Base-by-base conservation (phyloP, 2,797 vertebrate genomes). In the Pangasius djambal region DNA sequence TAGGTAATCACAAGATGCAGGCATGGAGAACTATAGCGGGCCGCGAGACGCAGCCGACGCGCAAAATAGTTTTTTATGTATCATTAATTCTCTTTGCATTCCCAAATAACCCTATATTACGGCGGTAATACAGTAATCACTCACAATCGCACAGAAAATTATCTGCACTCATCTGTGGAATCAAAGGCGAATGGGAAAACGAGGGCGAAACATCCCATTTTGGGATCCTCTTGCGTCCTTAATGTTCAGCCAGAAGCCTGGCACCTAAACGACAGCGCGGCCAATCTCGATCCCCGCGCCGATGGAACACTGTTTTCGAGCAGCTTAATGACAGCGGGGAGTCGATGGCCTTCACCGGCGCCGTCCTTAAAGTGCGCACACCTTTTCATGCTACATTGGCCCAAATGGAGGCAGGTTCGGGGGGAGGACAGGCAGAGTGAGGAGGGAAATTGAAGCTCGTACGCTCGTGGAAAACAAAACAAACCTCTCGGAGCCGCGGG, bases 81-180 rank as follows among this genome's bases (percentile, higher is more conserved):
- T 98, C 97, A 98, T 98, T 98, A 98, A 98, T 98, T 98, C 97
- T 96, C 95, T 96, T 95, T 96, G 96, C 94, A 79, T 97, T 97
- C 96, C 95, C 95, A 93, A 96, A 95, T 97, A 96, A 96, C 97
- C 96, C 97, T 96, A 96, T 97, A 96, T 97, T 97, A 96, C 96
- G 94, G 93, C 94, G 96, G 97, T 98, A 97, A 97, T 97, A 96
- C 97, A 97, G 97, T 98, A 98, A 98, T 98, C 97, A 98, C 96
- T 98, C 97, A 98, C 97, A 97, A 98, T 98, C 97, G 96, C 97
- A 96, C 96, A 95, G 93, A 96, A 97, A 98, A 97, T 98, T 96
- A 98, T 97, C 97, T 97, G 96, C 97, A 97, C 96, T 97, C 97
- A 97, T 97, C 97, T 98, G 97, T 98, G 97, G 96, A 96, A 96